phyloP scores from a whole-genome alignment of 2,797 vertebrate species.

The Valencia hispanica region DNA sequence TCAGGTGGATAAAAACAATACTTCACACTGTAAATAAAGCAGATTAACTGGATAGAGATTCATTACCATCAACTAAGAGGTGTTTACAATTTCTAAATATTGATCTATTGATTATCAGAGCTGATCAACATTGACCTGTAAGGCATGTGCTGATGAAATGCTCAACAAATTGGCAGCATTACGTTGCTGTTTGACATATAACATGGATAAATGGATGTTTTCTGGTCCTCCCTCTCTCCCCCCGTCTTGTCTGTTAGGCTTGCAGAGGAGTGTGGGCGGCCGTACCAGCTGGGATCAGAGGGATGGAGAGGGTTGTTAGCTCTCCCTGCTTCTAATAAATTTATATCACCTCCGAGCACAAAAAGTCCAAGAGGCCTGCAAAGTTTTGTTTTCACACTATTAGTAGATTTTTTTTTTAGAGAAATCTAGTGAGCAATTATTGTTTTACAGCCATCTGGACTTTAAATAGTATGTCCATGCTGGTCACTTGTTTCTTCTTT shows the following conservation, averaged over 20 bases:
- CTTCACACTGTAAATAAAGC: conserved; percentile 1
- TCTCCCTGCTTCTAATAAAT: conserved; percentile 77
- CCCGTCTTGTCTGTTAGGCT: conserved; percentile 74
- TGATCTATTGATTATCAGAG: conserved; percentile 20
- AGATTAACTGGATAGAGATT: conserved; percentile 12
- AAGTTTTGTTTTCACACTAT: conserved; percentile 59
- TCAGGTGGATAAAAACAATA: conserved; percentile 3
- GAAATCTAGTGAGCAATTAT: conserved; percentile 59
- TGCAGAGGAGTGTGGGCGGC: conserved; percentile 77
- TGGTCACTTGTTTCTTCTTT: conserved; percentile 28
- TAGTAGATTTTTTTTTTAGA: conserved; percentile 40
- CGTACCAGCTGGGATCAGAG: conserved; percentile 80
- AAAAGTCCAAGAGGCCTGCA: conserved; percentile 67
- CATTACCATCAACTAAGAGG: conserved; percentile 14
- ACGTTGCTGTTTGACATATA: conserved; percentile 57
- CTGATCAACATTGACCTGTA: conserved; percentile 31
- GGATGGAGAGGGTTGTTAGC: conserved; percentile 76
- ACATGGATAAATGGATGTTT: conserved; percentile 70
- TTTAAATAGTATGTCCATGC: conserved; percentile 53
- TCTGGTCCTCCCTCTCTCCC: conserved; percentile 61
- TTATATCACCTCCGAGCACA: conserved; percentile 73
- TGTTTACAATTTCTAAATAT: conserved; percentile 12
- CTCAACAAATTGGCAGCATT: conserved; percentile 41
- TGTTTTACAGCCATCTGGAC: conserved; percentile 56
- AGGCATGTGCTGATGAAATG: conserved; percentile 34